Conservation (phyloP, 2,113 vertebrate species). For the Bubalus kerabau region DNA sequence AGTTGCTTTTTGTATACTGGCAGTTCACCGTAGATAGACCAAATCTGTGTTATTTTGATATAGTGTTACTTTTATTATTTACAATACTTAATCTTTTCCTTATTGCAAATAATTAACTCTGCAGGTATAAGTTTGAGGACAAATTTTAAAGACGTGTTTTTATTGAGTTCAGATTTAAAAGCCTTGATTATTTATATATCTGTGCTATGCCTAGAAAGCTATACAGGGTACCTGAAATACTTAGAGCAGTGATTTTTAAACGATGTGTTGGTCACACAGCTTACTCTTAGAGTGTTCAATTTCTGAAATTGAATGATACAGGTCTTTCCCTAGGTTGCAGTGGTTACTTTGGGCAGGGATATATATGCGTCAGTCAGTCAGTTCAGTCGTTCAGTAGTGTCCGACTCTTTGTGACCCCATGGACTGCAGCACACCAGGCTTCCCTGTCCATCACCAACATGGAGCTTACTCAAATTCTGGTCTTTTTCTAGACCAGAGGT, state of each 20-base stretch:
- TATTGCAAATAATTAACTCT: not conserved
- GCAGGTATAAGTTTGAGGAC: not conserved
- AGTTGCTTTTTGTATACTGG: not conserved
- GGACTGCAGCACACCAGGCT: not conserved
- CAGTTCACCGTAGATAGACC: not conserved
- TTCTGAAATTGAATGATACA: not conserved
- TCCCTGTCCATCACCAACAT: not conserved
- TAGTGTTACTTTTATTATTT: conserved; percentile 8
- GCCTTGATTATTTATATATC: not conserved
- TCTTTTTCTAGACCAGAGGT: not conserved
- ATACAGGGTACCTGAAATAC: not conserved
- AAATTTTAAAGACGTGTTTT: not conserved
- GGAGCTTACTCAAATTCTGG: not conserved
- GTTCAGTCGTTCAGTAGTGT: not conserved
- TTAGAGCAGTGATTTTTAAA: not conserved
- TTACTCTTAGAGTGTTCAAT: not conserved
- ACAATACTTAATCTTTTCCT: not conserved
- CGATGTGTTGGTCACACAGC: not conserved
- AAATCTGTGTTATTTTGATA: not conserved
- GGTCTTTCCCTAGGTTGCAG: not conserved
- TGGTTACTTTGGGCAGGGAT: not conserved
- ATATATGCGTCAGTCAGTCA: not conserved
- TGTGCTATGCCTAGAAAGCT: not conserved
- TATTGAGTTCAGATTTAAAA: conserved; percentile 31
- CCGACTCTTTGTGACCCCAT: not conserved